Percentiles rank a stretch among this genome's conserved stretches.
phyloP scores from a whole-genome alignment of 2,888 invertebrate genomes.

The Micoletzkya japonica region DNA sequence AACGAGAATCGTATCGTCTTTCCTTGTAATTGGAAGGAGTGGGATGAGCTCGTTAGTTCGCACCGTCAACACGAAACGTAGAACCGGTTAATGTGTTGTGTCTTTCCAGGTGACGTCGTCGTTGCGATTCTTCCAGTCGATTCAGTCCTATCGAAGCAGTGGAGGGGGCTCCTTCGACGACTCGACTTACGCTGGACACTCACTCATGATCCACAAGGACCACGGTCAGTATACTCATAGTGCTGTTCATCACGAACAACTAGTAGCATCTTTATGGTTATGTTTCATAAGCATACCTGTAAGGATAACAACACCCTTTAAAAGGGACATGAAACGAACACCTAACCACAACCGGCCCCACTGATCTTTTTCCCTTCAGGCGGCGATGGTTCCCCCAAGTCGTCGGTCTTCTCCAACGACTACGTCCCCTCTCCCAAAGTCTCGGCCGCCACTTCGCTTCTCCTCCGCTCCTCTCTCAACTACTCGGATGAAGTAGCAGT shows the following conservation, averaged over 20 bases:
- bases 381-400: conserved; percentile 21
- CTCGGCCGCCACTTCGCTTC: conserved; percentile 10
- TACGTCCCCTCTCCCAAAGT: conserved; percentile 22
- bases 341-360: neutral
- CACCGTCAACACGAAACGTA: too few species aligned
- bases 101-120: conserved; percentile 48
- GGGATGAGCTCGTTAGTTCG: too few species aligned
- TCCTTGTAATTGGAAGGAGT: too few species aligned
- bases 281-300: neutral
- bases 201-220: conserved; percentile 18
- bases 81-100: too few species aligned
- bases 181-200: conserved; percentile 35
- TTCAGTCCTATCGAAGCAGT: conserved; percentile 55
- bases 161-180: conserved; percentile 51
- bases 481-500: conserved; percentile 27
- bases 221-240: conserved; percentile 3
- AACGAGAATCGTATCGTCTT: too few species aligned
- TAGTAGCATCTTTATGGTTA: neutral
- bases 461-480: conserved; percentile 4
- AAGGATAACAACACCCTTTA: neutral
- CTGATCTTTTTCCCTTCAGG: neutral
- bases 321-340: neutral
- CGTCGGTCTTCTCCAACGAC: conserved; percentile 24
- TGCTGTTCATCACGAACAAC: neutral
- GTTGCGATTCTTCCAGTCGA: conserved; percentile 59